Evolutionary conservation across 2,888 invertebrate species (phyloP).

Genomic region (Acronicta alni): DNA sequence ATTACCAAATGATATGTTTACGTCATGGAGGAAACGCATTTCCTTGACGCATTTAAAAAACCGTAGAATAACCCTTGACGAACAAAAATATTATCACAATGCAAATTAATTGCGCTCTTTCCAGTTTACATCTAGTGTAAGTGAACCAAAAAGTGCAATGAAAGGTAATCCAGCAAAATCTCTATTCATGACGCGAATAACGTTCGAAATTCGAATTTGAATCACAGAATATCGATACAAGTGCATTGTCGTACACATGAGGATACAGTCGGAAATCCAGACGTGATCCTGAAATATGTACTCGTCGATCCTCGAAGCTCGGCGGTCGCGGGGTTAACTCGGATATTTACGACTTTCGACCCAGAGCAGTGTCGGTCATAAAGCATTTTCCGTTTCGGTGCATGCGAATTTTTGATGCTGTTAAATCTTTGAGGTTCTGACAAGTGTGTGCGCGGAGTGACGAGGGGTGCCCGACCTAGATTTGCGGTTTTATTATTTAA

Average conservation of each 20-base stretch:
- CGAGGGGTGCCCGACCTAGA: constrained; percentile 28
- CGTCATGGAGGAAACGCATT: constrained; percentile 45
- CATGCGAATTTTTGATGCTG: constrained; percentile 69
- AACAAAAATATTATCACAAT: too few relatives aligned
- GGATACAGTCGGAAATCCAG: constrained; percentile 61
- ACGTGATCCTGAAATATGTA: constrained; percentile 76
- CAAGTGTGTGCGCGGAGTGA: constrained; percentile 53
- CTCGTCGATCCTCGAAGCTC: constrained; percentile 58
- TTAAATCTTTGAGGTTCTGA: constrained; percentile 63
- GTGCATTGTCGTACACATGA: constrained; percentile 63
- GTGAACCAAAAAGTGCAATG: constrained; percentile 29
- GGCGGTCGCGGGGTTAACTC: constrained; percentile 66
- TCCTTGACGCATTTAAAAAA: constrained; percentile 45
- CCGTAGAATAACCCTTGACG: too few relatives aligned
- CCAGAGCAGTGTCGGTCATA: constrained; percentile 64
- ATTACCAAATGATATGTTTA: constrained; percentile 49
- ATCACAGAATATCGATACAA: constrained; percentile 58
- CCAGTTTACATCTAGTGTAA: background rate
- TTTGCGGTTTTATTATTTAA: constrained; percentile 31
- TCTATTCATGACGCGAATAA: constrained; percentile 55
- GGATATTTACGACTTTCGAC: constrained; percentile 72
- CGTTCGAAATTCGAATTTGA: constrained; percentile 60
- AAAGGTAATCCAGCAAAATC: constrained; percentile 49
- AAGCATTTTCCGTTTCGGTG: constrained; percentile 70
- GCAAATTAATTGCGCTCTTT: constrained; percentile 1